These are phyloP conservation scores for Aphelocoma coerulescens DNA, from an alignment of 2,113 vertebrate genomes.

Conservation along the genomic window DNA sequence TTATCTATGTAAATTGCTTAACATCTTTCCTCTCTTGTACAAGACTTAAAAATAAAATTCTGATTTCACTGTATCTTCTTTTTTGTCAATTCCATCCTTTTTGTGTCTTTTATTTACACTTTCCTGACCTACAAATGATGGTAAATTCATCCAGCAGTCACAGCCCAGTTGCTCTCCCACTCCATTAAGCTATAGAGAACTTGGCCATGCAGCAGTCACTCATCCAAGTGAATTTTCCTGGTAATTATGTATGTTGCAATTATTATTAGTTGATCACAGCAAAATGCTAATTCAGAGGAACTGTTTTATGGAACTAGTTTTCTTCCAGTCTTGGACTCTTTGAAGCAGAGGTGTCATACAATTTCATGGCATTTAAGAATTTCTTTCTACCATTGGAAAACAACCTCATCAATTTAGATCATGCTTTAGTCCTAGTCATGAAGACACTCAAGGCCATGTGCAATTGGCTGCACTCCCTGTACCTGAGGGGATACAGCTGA, in stretches of 20 bases:
- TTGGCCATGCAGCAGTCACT: background rate
- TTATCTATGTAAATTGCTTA: constrained; percentile 50
- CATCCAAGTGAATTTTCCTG: background rate
- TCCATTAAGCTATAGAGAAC: background rate
- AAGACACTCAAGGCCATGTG: background rate
- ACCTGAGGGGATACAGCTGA: background rate
- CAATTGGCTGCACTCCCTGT: background rate
- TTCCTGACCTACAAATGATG: background rate
- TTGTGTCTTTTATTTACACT: background rate
- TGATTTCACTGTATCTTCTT: background rate
- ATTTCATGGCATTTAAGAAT: background rate
- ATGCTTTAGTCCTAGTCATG: constrained; percentile 7
- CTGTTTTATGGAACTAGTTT: background rate
- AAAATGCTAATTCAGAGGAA: background rate
- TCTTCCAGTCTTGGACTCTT: background rate
- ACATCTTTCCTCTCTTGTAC: background rate
- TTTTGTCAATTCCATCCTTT: background rate
- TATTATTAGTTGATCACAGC: background rate
- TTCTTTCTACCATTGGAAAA: background rate
- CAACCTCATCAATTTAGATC: constrained; percentile 1
- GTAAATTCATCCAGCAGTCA: background rate
- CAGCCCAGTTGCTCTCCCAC: background rate
- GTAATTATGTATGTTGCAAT: background rate
- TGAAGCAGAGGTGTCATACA: background rate
- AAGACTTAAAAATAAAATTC: background rate